These are phyloP conservation scores for Henricia sp. DNA, from an alignment of 53 echinoderm and acorn worm species.

Conservation along the genomic window DNA sequence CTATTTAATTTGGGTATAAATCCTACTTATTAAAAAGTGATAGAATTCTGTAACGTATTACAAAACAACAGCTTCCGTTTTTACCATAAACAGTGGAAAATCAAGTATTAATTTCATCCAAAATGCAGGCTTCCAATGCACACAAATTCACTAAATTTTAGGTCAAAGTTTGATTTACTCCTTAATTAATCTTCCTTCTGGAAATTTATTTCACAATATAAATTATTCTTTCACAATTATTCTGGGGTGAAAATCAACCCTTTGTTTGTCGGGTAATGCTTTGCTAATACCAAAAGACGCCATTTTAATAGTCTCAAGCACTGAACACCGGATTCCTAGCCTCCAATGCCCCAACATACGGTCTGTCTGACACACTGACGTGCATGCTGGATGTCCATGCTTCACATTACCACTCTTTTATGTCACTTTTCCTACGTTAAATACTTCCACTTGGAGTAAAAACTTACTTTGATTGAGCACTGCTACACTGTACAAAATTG, in stretches of 20 bases:
- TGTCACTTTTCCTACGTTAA: neutral
- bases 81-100: neutral
- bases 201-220: neutral
- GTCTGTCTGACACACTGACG: neutral
- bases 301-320: too few relatives aligned
- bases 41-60: neutral
- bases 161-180: neutral
- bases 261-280: too few relatives aligned
- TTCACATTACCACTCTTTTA: neutral
- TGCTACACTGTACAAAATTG: neutral
- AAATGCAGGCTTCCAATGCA: neutral
- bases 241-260: too few relatives aligned
- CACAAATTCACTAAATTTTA: neutral
- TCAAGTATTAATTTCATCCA: slow-evolving; percentile 26
- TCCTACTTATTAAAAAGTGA: neutral
- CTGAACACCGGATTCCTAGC: too few relatives aligned
- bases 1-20: neutral
- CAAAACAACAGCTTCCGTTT: neutral
- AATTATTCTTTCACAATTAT: too few relatives aligned
- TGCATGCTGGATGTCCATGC: neutral
- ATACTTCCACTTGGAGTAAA: neutral
- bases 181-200: neutral
- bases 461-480: neutral
- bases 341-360: too few relatives aligned
- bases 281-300: too few relatives aligned